These are phyloP conservation scores for Aphidius colemani DNA, from an alignment of 2,888 invertebrate species.

Conservation along the genomic window DNA sequence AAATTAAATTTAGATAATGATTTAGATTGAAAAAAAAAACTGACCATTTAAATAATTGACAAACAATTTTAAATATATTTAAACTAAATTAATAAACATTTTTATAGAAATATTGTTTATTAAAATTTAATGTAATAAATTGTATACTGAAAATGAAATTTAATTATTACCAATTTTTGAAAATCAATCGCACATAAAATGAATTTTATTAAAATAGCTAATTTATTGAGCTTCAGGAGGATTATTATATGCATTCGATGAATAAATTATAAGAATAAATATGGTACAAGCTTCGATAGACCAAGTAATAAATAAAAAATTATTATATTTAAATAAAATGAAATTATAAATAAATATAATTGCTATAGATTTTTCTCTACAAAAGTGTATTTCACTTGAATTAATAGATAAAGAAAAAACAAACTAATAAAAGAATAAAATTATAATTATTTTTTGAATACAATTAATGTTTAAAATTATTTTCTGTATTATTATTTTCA, in stretches of 20 bases:
- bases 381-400: conserved; percentile 32
- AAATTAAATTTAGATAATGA: conserved; percentile 18
- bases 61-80: conserved; percentile 31
- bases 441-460: conserved; percentile 30
- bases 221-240: conserved; percentile 22
- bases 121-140: neutral
- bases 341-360: no score
- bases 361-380: conserved; percentile 32
- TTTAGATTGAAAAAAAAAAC: conserved; percentile 31
- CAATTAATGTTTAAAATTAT: conserved; percentile 1
- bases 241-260: conserved; percentile 21
- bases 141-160: conserved; percentile 3
- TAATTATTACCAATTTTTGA: neutral
- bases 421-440: conserved; percentile 24
- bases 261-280: conserved; percentile 22
- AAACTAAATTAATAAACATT: conserved; percentile 19
- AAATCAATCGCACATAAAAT: neutral
- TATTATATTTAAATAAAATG: conserved; percentile 13
- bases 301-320: conserved; percentile 25
- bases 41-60: conserved; percentile 34
- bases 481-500: no score
- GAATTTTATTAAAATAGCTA: conserved; percentile 18
- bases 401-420: conserved; percentile 26
- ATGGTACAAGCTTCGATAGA: conserved; percentile 38
- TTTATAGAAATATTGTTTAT: conserved; percentile 34